phyloP scores from a whole-genome alignment of 2,888 invertebrate genomes.

The Hyposoter didymator region DNA sequence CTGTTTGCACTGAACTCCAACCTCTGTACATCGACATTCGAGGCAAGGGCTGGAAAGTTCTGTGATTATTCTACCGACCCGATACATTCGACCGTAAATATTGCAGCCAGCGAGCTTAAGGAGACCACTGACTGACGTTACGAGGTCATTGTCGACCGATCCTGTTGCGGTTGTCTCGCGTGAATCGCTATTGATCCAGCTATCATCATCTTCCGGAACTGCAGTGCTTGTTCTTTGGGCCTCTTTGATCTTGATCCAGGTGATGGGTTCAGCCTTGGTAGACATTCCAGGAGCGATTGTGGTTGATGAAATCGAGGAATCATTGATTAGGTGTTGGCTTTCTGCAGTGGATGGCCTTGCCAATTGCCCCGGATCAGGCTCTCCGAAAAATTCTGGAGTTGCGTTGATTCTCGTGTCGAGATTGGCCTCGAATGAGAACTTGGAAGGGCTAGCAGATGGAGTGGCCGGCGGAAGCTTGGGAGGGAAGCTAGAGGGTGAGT shows the following conservation, averaged over 20 bases:
- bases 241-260: constrained; percentile 36
- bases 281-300: constrained; percentile 27
- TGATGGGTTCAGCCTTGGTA: constrained; percentile 41
- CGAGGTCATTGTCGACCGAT: constrained; percentile 75
- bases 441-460: not conserved
- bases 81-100: constrained; percentile 95
- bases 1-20: constrained; percentile 93
- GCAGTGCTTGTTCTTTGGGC: constrained; percentile 63
- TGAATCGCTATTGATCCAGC: constrained; percentile 64
- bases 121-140: constrained; percentile 85
- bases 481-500: not conserved
- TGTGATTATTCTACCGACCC: constrained; percentile 92
- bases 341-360: not conserved
- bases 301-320: constrained; percentile 14
- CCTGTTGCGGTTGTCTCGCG: constrained; percentile 67
- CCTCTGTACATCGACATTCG: constrained; percentile 94
- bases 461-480: not conserved
- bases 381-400: not conserved
- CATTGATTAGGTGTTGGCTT: not conserved
- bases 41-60: constrained; percentile 93
- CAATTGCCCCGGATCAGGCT: not conserved
- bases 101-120: constrained; percentile 94
- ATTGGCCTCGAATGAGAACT: not conserved
- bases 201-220: constrained; percentile 33
- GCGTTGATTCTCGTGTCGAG: not conserved